Conservation (phyloP, 2,888 invertebrate genomes). For the Polyommatus iphigenia region DNA sequence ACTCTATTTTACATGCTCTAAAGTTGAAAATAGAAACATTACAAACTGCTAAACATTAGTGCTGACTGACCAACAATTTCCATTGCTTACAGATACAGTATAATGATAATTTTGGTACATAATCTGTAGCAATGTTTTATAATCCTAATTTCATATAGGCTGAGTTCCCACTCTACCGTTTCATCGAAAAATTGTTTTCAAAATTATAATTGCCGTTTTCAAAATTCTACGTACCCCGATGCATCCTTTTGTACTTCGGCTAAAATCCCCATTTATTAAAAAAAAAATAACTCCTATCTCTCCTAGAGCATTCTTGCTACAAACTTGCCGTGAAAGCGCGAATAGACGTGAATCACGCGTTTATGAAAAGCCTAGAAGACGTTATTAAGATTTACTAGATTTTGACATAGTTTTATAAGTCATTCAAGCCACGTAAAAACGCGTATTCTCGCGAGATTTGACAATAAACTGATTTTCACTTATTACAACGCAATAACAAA, state of each 20-base stretch:
- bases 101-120: not conserved
- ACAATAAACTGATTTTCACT: too few species aligned
- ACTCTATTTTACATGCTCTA: not conserved
- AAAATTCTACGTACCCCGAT: conserved; percentile 16
- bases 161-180: conserved; percentile 37
- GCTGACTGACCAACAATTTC: not conserved
- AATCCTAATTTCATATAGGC: conserved; percentile 60
- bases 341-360: not conserved
- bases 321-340: conserved; percentile 5
- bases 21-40: not conserved
- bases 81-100: not conserved
- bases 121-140: conserved; percentile 35
- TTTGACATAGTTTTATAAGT: too few species aligned
- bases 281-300: not conserved
- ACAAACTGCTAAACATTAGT: not conserved
- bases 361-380: too few species aligned
- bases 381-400: too few species aligned
- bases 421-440: too few species aligned
- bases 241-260: conserved; percentile 38
- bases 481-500: too few species aligned
- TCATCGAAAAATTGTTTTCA: not conserved
- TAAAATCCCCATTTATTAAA: conserved; percentile 6
- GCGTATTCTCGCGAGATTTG: too few species aligned
- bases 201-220: not conserved
- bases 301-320: not conserved